Evolutionary conservation across 2,113 vertebrate genomes (phyloP), one percentile per base, ranked within the genome.

Genomic region (Bolborhynchus lineola): DNA sequence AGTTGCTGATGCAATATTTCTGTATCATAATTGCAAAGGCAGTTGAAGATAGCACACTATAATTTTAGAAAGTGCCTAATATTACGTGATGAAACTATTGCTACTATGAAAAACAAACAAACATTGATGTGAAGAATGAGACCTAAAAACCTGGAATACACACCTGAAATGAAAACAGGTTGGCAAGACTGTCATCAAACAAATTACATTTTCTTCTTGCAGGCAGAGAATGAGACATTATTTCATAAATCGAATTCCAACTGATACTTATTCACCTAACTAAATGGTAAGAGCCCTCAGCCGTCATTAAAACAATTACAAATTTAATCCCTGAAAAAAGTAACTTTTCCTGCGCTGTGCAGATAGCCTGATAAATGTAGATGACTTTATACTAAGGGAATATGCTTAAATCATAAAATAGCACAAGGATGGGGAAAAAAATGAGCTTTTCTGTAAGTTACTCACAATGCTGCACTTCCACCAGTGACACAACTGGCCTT

Each of bases 1-100:
- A 95, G 93, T 94, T 96, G 97, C 95, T 97, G 97, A 97, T 97
- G 93, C 93, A 97, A 97, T 96, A 97, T 86, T 95, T 97, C 93
- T 14, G 62, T 92, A 97, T 95, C 97, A 97, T 97, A 97, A 97
- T 97, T 97, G 92, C 93, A 97, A 96, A 96, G 96, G 96, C 92
- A 89, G 92, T 59, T 92, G 93, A 90, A 96, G 96, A 97, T 97
- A 96, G 55, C 18, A 84, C 76, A 53, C 85, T 93, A 95, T 85
- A 94, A 96, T 94, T 96, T 97, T 92, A 90, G 79, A 65, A 97
- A 96, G 65, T 88, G 95, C 72, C 89, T 89, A 94, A 75, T 89
- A 96, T 85, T 93, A 95, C 59, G 94, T 83, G 26, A 53, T 55
- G 29, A 86, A 96, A 92, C 69, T 90, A 65, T 59, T 92, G 86